Percentiles rank a stretch among this genome's conserved stretches.
Evolutionary conservation across 2,113 vertebrate species (phyloP).

Genomic region (Apistogramma diplotaenia): DNA sequence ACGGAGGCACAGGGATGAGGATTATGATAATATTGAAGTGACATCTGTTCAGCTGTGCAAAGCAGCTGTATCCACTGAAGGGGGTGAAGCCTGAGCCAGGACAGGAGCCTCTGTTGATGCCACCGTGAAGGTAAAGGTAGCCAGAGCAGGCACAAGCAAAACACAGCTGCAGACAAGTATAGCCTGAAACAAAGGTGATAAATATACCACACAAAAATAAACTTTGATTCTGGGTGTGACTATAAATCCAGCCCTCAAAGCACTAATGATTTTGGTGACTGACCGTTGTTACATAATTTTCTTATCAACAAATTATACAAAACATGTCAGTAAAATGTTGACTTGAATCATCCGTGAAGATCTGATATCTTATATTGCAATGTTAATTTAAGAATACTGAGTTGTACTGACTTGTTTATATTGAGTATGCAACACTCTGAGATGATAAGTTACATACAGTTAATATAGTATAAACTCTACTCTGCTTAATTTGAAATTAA

Average conservation of each 20-base stretch:
- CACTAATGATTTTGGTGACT: fast-evolving
- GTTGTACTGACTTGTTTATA: not conserved
- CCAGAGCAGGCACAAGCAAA: slow-evolving; percentile 18
- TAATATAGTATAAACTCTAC: not conserved
- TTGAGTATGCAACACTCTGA: no score
- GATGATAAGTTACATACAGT: not conserved
- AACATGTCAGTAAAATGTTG: not conserved
- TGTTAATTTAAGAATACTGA: not conserved
- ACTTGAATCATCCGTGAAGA: no score
- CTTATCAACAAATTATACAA: not conserved
- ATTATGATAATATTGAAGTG: slow-evolving; percentile 67
- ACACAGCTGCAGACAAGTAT: slow-evolving; percentile 11
- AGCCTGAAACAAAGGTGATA: not conserved
- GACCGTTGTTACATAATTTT: not conserved
- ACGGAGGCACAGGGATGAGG: slow-evolving; percentile 8
- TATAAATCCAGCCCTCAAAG: not conserved
- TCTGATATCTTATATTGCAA: not conserved
- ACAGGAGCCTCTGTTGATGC: slow-evolving; percentile 42
- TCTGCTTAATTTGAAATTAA: not conserved
- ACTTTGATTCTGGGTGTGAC: not conserved
- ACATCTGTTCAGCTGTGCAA: slow-evolving; percentile 71
- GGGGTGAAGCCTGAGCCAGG: slow-evolving; percentile 46
- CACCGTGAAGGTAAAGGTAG: slow-evolving; percentile 42
- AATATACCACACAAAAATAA: not conserved
- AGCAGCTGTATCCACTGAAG: slow-evolving; percentile 76